These are phyloP conservation scores for Biston stratarius DNA, from an alignment of 2,888 invertebrate species.

Conservation along the genomic window DNA sequence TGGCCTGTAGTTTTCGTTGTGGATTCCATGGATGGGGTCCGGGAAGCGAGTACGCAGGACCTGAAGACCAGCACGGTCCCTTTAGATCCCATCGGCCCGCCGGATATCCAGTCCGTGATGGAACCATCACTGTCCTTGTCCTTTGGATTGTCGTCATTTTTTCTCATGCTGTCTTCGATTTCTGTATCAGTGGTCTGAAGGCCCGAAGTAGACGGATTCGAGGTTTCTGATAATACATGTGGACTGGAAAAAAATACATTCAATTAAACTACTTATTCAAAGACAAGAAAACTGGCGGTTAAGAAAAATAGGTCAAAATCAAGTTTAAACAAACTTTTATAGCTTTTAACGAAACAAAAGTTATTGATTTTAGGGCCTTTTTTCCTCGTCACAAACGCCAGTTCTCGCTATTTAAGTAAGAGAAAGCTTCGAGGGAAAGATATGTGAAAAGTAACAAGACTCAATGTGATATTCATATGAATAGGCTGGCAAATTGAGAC, in stretches of 20 bases:
- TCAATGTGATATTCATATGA: background rate
- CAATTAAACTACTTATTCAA: background rate
- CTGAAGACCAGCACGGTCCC: constrained; percentile 89
- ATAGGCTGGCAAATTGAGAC: constrained; percentile 2
- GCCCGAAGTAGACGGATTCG: constrained; percentile 81
- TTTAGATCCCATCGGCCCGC: constrained; percentile 87
- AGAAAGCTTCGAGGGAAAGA: constrained; percentile 3
- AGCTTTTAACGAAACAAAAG: background rate
- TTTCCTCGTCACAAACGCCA: background rate
- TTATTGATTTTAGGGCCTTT: background rate
- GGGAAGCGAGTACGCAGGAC: constrained; percentile 87
- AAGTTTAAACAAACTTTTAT: background rate
- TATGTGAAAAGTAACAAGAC: background rate
- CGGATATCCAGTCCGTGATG: constrained; percentile 84
- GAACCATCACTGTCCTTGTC: constrained; percentile 70
- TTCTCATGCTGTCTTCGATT: constrained; percentile 75
- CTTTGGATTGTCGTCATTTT: constrained; percentile 66
- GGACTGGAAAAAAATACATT: constrained; percentile 67
- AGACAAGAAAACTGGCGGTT: background rate
- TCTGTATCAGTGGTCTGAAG: constrained; percentile 62
- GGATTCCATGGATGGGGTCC: constrained; percentile 78
- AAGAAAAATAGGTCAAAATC: background rate
- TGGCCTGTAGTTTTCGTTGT: constrained; percentile 75
- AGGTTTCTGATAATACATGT: constrained; percentile 81
- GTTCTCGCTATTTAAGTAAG: background rate